phyloP scores from a whole-genome alignment of 2,113 vertebrate genomes.

The Sphaerodactylus townsendi region DNA sequence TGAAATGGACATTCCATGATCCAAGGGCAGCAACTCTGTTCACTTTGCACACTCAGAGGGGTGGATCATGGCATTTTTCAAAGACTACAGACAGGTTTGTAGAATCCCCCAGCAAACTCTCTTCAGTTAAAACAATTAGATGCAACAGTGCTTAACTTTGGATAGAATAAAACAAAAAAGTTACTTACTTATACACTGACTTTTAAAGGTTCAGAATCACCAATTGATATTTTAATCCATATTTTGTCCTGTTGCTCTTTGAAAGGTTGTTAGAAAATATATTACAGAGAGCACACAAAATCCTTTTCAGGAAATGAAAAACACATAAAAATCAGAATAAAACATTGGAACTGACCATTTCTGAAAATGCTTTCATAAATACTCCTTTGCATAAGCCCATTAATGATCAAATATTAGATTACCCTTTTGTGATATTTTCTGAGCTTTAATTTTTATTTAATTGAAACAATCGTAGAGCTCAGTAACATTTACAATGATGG shows the following conservation, averaged over 20 bases:
- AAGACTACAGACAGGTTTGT: neutral
- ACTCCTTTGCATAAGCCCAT: conserved; percentile 67
- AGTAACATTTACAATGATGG: conserved; percentile 77
- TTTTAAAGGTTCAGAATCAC: neutral
- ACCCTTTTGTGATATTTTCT: conserved; percentile 82
- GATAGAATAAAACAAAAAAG: neutral
- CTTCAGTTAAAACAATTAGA: neutral
- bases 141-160: neutral
- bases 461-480: conserved; percentile 73
- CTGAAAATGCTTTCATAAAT: conserved; percentile 67
- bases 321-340: conserved; percentile 30
- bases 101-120: neutral
- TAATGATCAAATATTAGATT: conserved; percentile 80
- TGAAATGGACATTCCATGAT: too few species aligned
- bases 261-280: neutral
- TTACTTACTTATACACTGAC: neutral
- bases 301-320: neutral
- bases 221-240: neutral
- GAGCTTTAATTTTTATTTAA: conserved; percentile 83
- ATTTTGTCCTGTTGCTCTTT: neutral
- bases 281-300: neutral
- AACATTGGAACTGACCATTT: conserved; percentile 32
- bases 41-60: too few species aligned
- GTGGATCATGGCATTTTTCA: too few species aligned
- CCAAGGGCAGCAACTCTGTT: too few species aligned